Percentiles rank a stretch among this genome's conserved stretches.
Evolutionary conservation across 1,140 invertebrate genomes (phyloP).

Genomic region (Phortica variegata): DNA sequence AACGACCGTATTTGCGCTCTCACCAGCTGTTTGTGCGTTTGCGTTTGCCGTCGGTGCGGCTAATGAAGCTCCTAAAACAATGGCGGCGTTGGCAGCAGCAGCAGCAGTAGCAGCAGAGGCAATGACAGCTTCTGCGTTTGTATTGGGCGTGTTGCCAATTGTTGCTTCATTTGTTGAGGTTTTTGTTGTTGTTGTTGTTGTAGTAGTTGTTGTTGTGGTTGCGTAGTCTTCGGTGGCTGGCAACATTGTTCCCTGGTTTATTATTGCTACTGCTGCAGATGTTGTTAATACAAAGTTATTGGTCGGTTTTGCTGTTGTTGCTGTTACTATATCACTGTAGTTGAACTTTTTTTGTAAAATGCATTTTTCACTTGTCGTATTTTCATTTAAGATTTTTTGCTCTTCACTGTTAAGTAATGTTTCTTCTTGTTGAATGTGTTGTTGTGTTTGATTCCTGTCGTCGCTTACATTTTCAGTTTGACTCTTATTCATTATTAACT

Average conservation of each 20-base stretch:
- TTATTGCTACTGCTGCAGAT: slow-evolving; percentile 18
- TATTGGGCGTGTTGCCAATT: slow-evolving; percentile 6
- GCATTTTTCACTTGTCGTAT: slow-evolving; percentile 9
- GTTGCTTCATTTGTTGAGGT: slow-evolving; percentile 2
- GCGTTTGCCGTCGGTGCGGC: slow-evolving; percentile 6
- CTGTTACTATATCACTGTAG: slow-evolving; percentile 12
- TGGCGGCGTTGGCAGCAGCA: slow-evolving; percentile 3
- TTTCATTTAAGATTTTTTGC: slow-evolving; percentile 21
- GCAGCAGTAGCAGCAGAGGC: slow-evolving; percentile 7
- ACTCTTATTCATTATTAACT: neutral
- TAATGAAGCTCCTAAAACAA: neutral
- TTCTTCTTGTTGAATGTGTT: too few species aligned
- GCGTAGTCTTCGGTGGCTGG: slow-evolving; percentile 32
- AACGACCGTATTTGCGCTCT: slow-evolving; percentile 14
- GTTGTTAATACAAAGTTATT: too few species aligned
- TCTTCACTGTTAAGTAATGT: too few species aligned
- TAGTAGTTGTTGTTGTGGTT: slow-evolving; percentile 26
- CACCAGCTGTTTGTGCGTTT: slow-evolving; percentile 10
- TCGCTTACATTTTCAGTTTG: neutral
- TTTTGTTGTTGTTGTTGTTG: slow-evolving; percentile 20
- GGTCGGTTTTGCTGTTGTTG: slow-evolving; percentile 15
- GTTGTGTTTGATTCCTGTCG: too few species aligned
- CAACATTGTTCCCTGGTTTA: slow-evolving; percentile 38
- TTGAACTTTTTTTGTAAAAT: slow-evolving; percentile 11
- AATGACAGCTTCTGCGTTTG: slow-evolving; percentile 26